These are phyloP conservation scores for Lanistes nyassanus DNA, from an alignment of 1,140 invertebrate species.

Conservation along the genomic window DNA sequence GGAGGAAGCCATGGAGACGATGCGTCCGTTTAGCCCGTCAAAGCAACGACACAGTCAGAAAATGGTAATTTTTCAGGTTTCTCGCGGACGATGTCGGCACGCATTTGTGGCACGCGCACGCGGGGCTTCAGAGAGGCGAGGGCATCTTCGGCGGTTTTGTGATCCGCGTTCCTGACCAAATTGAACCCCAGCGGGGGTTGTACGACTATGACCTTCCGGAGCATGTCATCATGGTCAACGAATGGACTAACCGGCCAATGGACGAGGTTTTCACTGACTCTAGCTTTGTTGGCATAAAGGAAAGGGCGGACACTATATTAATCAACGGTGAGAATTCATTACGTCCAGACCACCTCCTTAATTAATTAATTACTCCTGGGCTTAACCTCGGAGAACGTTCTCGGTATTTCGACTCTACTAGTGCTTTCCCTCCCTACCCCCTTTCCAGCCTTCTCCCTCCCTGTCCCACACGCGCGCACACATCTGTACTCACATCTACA, in stretches of 20 bases:
- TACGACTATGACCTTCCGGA: conserved; percentile 40
- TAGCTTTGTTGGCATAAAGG: conserved; percentile 81
- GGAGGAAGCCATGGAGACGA: background rate
- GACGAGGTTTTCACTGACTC: conserved; percentile 84
- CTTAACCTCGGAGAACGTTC: conserved; percentile 29
- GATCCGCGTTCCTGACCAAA: conserved; percentile 23
- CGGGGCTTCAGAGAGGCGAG: conserved; percentile 83
- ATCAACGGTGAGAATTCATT: conserved; percentile 77
- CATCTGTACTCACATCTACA: too few relatives aligned
- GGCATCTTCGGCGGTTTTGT: conserved; percentile 80
- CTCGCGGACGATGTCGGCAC: conserved; percentile 74
- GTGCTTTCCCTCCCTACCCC: too few relatives aligned
- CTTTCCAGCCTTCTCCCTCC: too few relatives aligned
- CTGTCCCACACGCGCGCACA: background rate
- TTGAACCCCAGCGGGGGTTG: conserved; percentile 22
- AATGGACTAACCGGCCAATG: conserved; percentile 28
- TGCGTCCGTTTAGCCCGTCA: too few relatives aligned
- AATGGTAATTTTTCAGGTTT: conserved; percentile 60
- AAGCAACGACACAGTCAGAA: too few relatives aligned
- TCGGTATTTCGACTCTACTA: too few relatives aligned
- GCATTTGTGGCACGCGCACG: conserved; percentile 91
- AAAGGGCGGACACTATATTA: conserved; percentile 81
- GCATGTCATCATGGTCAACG: conserved; percentile 41
- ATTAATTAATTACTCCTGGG: conserved; percentile 15
- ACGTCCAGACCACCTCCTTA: too few relatives aligned